Evolutionary conservation across 1,140 invertebrate genomes (phyloP).

Genomic region (Drosophila yakuba): DNA sequence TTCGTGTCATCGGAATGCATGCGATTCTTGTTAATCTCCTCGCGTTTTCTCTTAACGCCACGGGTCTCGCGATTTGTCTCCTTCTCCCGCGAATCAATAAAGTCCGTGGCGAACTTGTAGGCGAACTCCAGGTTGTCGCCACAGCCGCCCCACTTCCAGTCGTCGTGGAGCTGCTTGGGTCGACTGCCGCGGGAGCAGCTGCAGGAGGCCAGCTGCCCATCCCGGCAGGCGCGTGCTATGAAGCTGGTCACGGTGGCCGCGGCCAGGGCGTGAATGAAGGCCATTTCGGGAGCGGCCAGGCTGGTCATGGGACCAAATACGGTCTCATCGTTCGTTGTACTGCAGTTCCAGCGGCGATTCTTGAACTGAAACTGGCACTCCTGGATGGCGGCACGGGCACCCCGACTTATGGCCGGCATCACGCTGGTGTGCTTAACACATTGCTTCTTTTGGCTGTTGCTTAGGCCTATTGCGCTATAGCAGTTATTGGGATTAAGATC

Average conservation of each 20-base stretch:
- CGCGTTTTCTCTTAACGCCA: slow-evolving; percentile 8
- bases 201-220: slow-evolving; percentile 1
- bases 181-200: neutral
- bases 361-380: slow-evolving; percentile 10
- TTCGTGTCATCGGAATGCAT: slow-evolving; percentile 3
- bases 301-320: slow-evolving; percentile 6
- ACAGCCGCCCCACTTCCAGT: slow-evolving; percentile 8
- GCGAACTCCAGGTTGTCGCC: slow-evolving; percentile 7
- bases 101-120: slow-evolving; percentile 8
- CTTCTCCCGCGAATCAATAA: slow-evolving; percentile 5
- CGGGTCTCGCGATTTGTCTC: neutral
- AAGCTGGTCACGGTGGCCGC: slow-evolving; percentile 7
- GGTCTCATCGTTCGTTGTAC: slow-evolving; percentile 2
- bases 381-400: slow-evolving; percentile 3
- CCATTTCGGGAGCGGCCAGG: slow-evolving; percentile 6
- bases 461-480: slow-evolving; percentile 1
- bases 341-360: slow-evolving; percentile 11
- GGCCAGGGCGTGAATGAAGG: slow-evolving; percentile 3
- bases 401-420: slow-evolving; percentile 6
- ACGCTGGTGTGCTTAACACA: slow-evolving; percentile 10
- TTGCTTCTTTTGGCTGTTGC: slow-evolving; percentile 9
- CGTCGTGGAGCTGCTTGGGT: slow-evolving; percentile 9
- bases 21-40: neutral
- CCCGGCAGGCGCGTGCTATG: slow-evolving; percentile 1
- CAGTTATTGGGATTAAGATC: slow-evolving; percentile 10